Evolutionary conservation across 2,113 vertebrate genomes (phyloP).

Genomic region (Felis chaus): DNA sequence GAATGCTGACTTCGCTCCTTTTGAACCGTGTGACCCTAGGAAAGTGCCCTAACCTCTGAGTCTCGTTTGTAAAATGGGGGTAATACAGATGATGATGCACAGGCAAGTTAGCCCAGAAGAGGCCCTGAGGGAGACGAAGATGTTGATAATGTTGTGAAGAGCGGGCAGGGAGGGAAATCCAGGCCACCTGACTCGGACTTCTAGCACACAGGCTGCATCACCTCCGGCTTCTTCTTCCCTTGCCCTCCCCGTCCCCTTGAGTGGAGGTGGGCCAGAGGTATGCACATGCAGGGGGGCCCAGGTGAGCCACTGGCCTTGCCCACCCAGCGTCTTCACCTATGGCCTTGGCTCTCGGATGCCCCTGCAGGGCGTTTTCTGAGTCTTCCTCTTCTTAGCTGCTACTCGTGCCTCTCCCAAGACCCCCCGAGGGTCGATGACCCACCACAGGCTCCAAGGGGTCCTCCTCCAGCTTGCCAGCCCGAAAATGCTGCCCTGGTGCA

Average conservation of each 20-base stretch:
- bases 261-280: background rate
- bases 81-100: background rate
- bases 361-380: background rate
- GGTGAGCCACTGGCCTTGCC: background rate
- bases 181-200: background rate
- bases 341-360: background rate
- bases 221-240: background rate
- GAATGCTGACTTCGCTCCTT: background rate
- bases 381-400: background rate
- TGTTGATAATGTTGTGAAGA: background rate
- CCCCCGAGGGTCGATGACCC: background rate
- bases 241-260: background rate
- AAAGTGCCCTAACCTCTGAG: background rate
- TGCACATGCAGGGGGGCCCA: background rate
- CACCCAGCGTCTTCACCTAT: background rate
- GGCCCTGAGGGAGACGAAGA: background rate
- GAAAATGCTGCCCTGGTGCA: background rate
- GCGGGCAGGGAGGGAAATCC: too few relatives aligned
- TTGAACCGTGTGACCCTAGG: background rate
- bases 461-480: background rate
- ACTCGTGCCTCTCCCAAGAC: background rate
- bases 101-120: background rate
- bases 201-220: accelerated
- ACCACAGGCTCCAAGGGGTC: background rate
- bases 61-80: background rate